Evolutionary conservation across 2,113 vertebrate genomes (phyloP), one percentile per base, ranked within the genome.

Genomic region (Hyperopisus bebe): DNA sequence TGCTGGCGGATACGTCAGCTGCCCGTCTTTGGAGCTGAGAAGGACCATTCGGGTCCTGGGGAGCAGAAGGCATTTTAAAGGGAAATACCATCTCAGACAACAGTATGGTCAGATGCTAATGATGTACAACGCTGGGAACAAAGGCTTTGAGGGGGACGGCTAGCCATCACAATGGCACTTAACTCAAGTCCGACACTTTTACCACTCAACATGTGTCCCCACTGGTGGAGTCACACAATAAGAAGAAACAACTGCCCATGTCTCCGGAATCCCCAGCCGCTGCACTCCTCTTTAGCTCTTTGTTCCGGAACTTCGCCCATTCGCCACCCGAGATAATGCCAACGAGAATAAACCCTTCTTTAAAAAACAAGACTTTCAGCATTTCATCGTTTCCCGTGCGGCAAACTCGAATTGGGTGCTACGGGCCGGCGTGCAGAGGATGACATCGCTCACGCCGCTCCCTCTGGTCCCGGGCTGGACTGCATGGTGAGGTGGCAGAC

Each of bases 51-150:
- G 10, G 21, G 35, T 9, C 93, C 77, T 48, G 92, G 92, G 90
- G 89, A 66, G 39, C 47, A 94, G 91, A 84, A 42, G 89, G 87
- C 35, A 42, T 44, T 44, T 62, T 62, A 46, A 46, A 44, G 87
- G 95, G 93, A 91, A 88, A 90, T 91, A 90, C 92, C 92, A 92
- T 92, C 92, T 91, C 93, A 93, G 27, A 51, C 91, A 92, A 91
- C 91, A 91, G 92, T 95, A 95, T 96, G 96, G 95, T 96, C 95
- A 96, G 93, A 96, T 96, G 96, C 94, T 96, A 97, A 97, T 97
- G 94, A 91, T 74, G 91, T 94, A 96, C 95, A 96, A 94, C 94
- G 93, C 89, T 77, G 89, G 82, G 88, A 90, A 97, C 96, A 97
- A 96, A 91, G 94, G 94, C 90, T 24, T 31, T 87, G 96, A 91